These are phyloP conservation scores for Microcaecilia unicolor DNA, from an alignment of 2,797 vertebrate genomes.

Conservation along the genomic window DNA sequence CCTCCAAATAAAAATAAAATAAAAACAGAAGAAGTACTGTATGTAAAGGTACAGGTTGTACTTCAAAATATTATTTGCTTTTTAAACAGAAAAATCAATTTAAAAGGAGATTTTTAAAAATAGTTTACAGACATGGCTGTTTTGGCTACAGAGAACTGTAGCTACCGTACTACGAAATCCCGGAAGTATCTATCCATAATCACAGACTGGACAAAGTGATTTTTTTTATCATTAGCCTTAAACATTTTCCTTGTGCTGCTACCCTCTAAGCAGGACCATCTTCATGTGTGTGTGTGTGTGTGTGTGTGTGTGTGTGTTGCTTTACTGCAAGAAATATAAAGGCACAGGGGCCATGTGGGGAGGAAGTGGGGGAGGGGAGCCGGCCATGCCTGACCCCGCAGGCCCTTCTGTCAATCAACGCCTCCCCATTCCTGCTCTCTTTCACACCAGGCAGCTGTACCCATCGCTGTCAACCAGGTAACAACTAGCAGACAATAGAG, in stretches of 20 bases:
- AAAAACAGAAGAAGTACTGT: too few species aligned
- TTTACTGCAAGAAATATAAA: conserved; percentile 56
- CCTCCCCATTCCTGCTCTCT: conserved; percentile 59
- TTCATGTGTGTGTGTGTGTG: too few species aligned
- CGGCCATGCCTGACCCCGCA: conserved; percentile 61
- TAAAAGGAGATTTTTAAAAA: too few species aligned
- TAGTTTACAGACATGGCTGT: too few species aligned
- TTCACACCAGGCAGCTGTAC: conserved; percentile 76
- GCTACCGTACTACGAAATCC: too few species aligned
- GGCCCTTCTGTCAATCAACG: conserved; percentile 68
- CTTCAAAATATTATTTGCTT: too few species aligned
- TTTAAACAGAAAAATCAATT: too few species aligned
- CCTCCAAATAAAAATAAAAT: too few species aligned
- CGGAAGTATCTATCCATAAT: conserved; percentile 54
- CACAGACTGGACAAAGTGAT: conserved; percentile 58
- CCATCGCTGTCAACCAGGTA: conserved; percentile 79
- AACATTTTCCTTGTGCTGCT: conserved; percentile 72
- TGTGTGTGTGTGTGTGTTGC: conserved; percentile 55
- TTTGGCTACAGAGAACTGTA: too few species aligned
- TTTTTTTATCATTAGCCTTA: conserved; percentile 62
- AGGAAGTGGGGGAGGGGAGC: too few species aligned
- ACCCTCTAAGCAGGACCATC: conserved; percentile 61
- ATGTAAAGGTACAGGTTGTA: too few species aligned
- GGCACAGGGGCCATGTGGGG: conserved; percentile 57
- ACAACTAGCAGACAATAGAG: conserved; percentile 73